phyloP scores from a whole-genome alignment of 2,888 invertebrate genomes.

The Idaea dimidiata region DNA sequence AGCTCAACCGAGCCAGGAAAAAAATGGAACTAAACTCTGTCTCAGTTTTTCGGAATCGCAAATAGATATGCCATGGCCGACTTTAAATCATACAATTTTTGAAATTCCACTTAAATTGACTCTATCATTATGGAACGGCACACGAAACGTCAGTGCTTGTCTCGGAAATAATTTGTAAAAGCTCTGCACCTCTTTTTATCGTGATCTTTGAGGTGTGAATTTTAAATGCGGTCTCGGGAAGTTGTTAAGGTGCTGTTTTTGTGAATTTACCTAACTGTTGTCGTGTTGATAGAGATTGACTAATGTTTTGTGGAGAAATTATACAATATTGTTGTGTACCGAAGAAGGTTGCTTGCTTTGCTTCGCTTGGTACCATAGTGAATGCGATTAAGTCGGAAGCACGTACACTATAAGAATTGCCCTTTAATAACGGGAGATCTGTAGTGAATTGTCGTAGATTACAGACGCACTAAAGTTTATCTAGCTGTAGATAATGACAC shows the following conservation, averaged over 20 bases:
- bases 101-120: slow-evolving; percentile 50
- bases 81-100: slow-evolving; percentile 48
- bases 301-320: slow-evolving; percentile 36
- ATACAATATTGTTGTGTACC: slow-evolving; percentile 40
- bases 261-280: slow-evolving; percentile 28
- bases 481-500: slow-evolving; percentile 77
- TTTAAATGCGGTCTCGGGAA: slow-evolving; percentile 53
- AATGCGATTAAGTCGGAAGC: slow-evolving; percentile 66
- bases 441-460: slow-evolving; percentile 72
- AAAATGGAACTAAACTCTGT: slow-evolving; percentile 43
- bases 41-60: slow-evolving; percentile 52
- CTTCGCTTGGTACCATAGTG: slow-evolving; percentile 48
- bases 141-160: slow-evolving; percentile 46
- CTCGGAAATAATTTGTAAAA: slow-evolving; percentile 55
- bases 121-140: slow-evolving; percentile 39
- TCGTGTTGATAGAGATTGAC: slow-evolving; percentile 35
- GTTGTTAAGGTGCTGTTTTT: slow-evolving; percentile 35
- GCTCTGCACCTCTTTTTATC: slow-evolving; percentile 50
- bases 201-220: slow-evolving; percentile 63
- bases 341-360: slow-evolving; percentile 41
- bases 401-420: slow-evolving; percentile 71
- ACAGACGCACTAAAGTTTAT: slow-evolving; percentile 61
- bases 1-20: slow-evolving; percentile 60
- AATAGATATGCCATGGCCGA: slow-evolving; percentile 47
- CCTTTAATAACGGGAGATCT: slow-evolving; percentile 72